Percentiles rank a stretch among this genome's conserved stretches.
These are phyloP conservation scores for Aphyosemion australe DNA, from an alignment of 2,113 vertebrate genomes.

Conservation along the genomic window DNA sequence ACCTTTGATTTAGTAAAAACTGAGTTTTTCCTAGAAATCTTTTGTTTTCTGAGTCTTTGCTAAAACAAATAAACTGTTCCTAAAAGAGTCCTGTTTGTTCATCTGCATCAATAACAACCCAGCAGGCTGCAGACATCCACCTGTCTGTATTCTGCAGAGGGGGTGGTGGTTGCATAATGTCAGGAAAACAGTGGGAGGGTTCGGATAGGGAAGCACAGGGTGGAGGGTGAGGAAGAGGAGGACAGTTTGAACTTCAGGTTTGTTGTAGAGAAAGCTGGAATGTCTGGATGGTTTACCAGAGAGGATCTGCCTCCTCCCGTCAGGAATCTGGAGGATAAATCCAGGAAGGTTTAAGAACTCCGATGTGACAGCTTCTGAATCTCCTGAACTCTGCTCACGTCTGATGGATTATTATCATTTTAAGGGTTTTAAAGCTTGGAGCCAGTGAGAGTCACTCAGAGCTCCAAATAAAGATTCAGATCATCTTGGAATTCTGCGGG, in stretches of 20 bases:
- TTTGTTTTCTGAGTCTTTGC: not conserved
- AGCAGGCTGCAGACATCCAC: not conserved
- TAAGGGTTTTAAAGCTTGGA: too few species aligned
- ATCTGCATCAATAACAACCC: constrained; percentile 2
- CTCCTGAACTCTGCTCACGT: too few species aligned
- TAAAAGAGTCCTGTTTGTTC: not conserved
- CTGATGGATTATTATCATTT: too few species aligned
- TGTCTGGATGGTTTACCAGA: not conserved
- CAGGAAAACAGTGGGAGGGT: constrained; percentile 52
- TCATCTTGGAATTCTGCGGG: too few species aligned
- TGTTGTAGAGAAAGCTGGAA: not conserved
- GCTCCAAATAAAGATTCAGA: too few species aligned
- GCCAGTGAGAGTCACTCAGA: too few species aligned
- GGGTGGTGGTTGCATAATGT: constrained; percentile 47
- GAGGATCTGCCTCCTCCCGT: not conserved
- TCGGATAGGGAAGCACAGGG: constrained; percentile 12
- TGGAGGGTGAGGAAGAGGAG: not conserved
- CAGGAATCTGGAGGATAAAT: too few species aligned
- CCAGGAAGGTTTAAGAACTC: too few species aligned
- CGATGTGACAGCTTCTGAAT: too few species aligned
- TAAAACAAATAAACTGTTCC: not conserved
- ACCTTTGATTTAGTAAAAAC: not conserved
- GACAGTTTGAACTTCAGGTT: not conserved
- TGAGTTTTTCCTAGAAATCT: not conserved
- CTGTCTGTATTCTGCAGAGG: constrained; percentile 12